Conservation (phyloP, 2,888 invertebrate species). For the Drosophila ustulata region DNA sequence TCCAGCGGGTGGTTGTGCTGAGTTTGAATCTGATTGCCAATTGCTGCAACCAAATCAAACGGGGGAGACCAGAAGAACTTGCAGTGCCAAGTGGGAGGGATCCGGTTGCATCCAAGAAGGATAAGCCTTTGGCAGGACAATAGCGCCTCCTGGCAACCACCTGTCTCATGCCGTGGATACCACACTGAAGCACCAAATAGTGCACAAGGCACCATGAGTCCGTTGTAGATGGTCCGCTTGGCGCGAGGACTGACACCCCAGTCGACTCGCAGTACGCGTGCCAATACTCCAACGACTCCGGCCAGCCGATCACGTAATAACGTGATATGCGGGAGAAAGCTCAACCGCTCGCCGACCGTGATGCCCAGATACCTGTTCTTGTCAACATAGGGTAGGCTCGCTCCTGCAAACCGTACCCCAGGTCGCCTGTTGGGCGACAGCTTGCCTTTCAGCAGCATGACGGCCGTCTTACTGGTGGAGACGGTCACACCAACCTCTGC, state of each 20-base stretch:
- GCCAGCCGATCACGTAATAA: slow-evolving; percentile 13
- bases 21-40: slow-evolving; percentile 1
- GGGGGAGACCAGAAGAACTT: slow-evolving; percentile 1
- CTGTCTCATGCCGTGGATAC: neutral
- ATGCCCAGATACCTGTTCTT: slow-evolving; percentile 1
- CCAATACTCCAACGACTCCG: slow-evolving; percentile 24
- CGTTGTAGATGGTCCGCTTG: slow-evolving; percentile 3
- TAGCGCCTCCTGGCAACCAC: neutral
- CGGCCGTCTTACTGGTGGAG: slow-evolving; percentile 28
- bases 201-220: slow-evolving; percentile 30
- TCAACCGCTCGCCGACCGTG: slow-evolving; percentile 19
- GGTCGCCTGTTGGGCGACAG: neutral
- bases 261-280: slow-evolving; percentile 23
- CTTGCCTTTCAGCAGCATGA: slow-evolving; percentile 28
- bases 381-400: neutral
- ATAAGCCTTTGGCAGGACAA: slow-evolving; percentile 12
- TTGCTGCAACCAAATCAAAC: neutral
- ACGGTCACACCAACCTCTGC: slow-evolving; percentile 24
- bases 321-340: slow-evolving; percentile 9
- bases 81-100: slow-evolving; percentile 26
- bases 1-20: neutral
- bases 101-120: slow-evolving; percentile 25
- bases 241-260: slow-evolving; percentile 17
- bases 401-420: slow-evolving; percentile 1
- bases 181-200: slow-evolving; percentile 30